Base-by-base conservation (phyloP, 2,888 invertebrate genomes). In the Callyntrura sp. region DNA sequence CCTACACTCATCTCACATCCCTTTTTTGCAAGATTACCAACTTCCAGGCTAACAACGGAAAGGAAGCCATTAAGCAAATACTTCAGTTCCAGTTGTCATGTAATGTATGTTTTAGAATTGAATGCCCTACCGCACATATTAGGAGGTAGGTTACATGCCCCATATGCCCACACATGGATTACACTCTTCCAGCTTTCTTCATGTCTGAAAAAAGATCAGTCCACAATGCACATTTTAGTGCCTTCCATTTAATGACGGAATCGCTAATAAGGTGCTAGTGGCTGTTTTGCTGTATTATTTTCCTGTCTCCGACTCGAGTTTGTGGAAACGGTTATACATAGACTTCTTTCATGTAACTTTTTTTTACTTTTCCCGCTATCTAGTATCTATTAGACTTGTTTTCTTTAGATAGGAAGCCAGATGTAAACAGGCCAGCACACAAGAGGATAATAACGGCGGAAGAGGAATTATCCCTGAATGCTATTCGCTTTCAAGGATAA, bases 381-480 rank as follows among this genome's bases (percentile, higher is more conserved):
- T n/a, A n/a, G n/a, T n/a, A n/a, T n/a, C n/a, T n/a, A n/a, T n/a
- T n/a, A n/a, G n/a, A n/a, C n/a, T n/a, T 28, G n/a, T 35, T 35
- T n/a, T 35, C 8, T 1, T 28, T 68, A 11, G 68, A 4, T 68
- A 35, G 28, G n/a, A n/a, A 35, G 68, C 0, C n/a, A 35, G n/a
- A n/a, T n/a, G n/a, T n/a, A n/a, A n/a, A 35, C 68, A 68, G 28
- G 11, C 35, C 14, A 35, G 62, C 35, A 68, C 68, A 68, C 68
- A 68, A 68, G 68, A 68, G 68, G 35, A 68, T 35, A 68, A 68
- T 68, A 68, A 68, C n/a, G 14, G 5, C 1, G n/a, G 68, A 68
- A 11, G 35, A 68, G n/a, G 25, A 68, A 68, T 68, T 68, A 35
- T 68, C 68, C 28, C 35, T 28, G 20, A 68, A 35, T 68, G 35